Evolutionary conservation across 2,888 invertebrate genomes (phyloP).

Genomic region (Lithophane socia): DNA sequence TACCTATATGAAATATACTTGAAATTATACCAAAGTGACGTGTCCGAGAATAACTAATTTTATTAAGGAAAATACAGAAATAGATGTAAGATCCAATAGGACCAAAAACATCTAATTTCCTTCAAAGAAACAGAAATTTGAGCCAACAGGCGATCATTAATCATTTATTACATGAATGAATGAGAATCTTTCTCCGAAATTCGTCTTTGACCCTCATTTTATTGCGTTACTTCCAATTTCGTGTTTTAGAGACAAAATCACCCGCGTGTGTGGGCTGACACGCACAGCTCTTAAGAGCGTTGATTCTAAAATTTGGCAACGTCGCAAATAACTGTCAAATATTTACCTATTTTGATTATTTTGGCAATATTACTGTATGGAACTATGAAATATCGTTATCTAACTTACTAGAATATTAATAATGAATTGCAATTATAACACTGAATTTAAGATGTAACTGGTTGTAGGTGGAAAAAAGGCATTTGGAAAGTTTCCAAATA

Average conservation of each 20-base stretch:
- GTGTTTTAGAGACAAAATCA: background rate
- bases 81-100: background rate
- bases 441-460: too few relatives aligned
- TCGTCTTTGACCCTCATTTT: background rate
- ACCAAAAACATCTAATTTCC: background rate
- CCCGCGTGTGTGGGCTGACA: background rate
- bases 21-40: background rate
- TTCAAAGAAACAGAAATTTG: background rate
- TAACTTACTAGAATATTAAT: too few relatives aligned
- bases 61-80: conserved; percentile 5
- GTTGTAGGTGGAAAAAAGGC: too few relatives aligned
- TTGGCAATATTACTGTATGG: too few relatives aligned
- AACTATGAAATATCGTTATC: too few relatives aligned
- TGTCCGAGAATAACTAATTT: conserved; percentile 4
- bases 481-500: too few relatives aligned
- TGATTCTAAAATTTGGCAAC: too few relatives aligned
- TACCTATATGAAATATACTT: background rate
- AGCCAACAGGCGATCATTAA: background rate
- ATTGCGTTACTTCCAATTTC: background rate
- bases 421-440: too few relatives aligned
- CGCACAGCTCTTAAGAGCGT: background rate
- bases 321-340: too few relatives aligned
- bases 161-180: conserved; percentile 9
- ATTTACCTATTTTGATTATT: too few relatives aligned
- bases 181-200: background rate